phyloP scores from a whole-genome alignment of 1,140 invertebrate species.

The Helicorthomorpha holstii region DNA sequence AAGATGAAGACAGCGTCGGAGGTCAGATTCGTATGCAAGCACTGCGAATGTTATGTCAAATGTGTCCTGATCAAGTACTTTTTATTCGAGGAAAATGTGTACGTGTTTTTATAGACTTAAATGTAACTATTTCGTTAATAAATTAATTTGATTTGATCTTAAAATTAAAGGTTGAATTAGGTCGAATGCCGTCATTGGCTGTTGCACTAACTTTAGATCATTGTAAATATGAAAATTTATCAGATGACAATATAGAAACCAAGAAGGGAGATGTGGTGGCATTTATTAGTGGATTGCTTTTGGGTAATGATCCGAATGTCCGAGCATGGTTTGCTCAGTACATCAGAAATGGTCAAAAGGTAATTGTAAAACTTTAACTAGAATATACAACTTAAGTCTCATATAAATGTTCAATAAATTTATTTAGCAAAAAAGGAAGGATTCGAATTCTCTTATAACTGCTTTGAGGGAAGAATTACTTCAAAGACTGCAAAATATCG shows the following conservation, averaged over 20 bases:
- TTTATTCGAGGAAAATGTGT: conserved; percentile 45
- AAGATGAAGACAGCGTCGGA: conserved; percentile 55
- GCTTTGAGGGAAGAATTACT: conserved; percentile 62
- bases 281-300: conserved; percentile 74
- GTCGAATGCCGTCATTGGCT: conserved; percentile 70
- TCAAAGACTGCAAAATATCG: conserved; percentile 39
- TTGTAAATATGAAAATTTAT: conserved; percentile 10
- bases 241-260: conserved; percentile 12
- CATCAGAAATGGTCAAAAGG: conserved; percentile 75
- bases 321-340: conserved; percentile 85
- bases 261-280: conserved; percentile 42
- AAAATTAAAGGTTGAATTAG: conserved; percentile 46
- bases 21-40: conserved; percentile 52
- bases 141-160: background rate
- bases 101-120: conserved; percentile 5
- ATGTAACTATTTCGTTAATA: background rate
- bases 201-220: conserved; percentile 52
- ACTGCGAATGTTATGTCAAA: conserved; percentile 62
- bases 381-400: background rate
- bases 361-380: conserved; percentile 14
- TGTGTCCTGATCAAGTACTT: conserved; percentile 73
- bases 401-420: background rate
- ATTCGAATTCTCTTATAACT: conserved; percentile 43
- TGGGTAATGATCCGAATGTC: conserved; percentile 76
- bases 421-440: conserved; percentile 34